A percentile compares a stretch with the other conserved stretches of the same genome.
These are phyloP conservation scores for Lasioglossum leucozonium DNA, from an alignment of 2,888 invertebrate species.

Conservation along the genomic window DNA sequence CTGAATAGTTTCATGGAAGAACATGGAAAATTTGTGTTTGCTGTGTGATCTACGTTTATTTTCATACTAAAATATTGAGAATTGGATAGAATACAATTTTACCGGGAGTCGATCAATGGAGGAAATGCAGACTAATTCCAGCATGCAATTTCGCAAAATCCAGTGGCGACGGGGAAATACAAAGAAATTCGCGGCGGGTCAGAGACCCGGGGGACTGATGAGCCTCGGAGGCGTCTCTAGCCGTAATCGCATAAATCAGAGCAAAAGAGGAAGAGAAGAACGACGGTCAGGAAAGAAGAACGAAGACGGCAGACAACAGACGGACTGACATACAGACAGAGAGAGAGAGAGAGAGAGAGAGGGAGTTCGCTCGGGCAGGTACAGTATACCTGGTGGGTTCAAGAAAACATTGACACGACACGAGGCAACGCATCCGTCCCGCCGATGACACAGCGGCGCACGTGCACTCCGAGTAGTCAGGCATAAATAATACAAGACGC, in stretches of 20 bases:
- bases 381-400: slow-evolving; percentile 76
- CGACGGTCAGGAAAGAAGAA: slow-evolving; percentile 14
- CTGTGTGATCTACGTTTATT: too few species aligned
- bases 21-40: too few species aligned
- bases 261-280: slow-evolving; percentile 62
- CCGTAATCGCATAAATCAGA: slow-evolving; percentile 73
- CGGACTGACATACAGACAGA: background rate
- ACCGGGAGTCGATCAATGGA: background rate
- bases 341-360: background rate
- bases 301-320: background rate
- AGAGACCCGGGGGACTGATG: slow-evolving; percentile 53
- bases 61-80: too few species aligned
- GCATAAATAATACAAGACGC: slow-evolving; percentile 84
- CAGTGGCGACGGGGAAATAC: background rate
- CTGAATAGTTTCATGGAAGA: too few species aligned
- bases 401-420: slow-evolving; percentile 81
- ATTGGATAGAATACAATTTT: too few species aligned
- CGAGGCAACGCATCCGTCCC: slow-evolving; percentile 77
- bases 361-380: slow-evolving; percentile 52
- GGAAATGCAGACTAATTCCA: background rate
- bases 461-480: slow-evolving; percentile 82
- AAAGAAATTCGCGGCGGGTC: slow-evolving; percentile 21
- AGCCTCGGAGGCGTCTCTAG: slow-evolving; percentile 66
- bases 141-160: background rate
- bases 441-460: slow-evolving; percentile 84